Evolutionary conservation across 2,888 invertebrate species (phyloP), one percentile per base, ranked within the genome.

Genomic region (Neoascia interrupta): DNA sequence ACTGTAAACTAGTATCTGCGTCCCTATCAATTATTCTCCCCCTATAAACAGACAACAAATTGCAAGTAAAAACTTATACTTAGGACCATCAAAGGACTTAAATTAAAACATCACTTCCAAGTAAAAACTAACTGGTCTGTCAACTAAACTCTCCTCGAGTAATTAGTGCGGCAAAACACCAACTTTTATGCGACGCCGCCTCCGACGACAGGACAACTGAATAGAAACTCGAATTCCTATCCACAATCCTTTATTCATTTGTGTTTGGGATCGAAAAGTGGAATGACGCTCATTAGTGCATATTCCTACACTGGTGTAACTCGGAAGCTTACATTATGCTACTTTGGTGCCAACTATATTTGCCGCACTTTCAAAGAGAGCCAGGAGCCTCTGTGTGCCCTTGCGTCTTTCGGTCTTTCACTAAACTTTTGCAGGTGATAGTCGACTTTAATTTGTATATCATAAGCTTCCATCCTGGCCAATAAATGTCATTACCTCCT

Each of bases 361-460:
- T n/a, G 39, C 47, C 39, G 61, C n/a, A n/a, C 41, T n/a, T n/a
- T 61, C 41, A 61, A 69, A 68, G 61, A 41, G 8, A 36, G n/a
- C n/a, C 41, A 21, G 31, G 21, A n/a, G 15, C 37, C 18, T 18
- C 28, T 5, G 13, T 41, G 34, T n/a, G 3, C 43, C 19, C 6
- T 26, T 16, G 41, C 11, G 53, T 19, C 34, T 21, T 45, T 60
- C 45, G 36, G 31, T 47, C 64, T 64, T 45, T 53, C 45, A 19
- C 19, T 43, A 72, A 76, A 56, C 64, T 64, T 76, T 72, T n/a
- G n/a, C 72, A 72, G 76, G 64, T 76, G 64, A 72, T 76, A 76
- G 72, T 72, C 13, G 58, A 72, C 64, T 76, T 76, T 76, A 72
- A 64, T 76, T 76, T 76, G 64, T 47, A 51, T 64, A 64, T 76